Evolutionary conservation across 2,113 vertebrate species (phyloP).

Genomic region (Romanogobio albipinnatus): DNA sequence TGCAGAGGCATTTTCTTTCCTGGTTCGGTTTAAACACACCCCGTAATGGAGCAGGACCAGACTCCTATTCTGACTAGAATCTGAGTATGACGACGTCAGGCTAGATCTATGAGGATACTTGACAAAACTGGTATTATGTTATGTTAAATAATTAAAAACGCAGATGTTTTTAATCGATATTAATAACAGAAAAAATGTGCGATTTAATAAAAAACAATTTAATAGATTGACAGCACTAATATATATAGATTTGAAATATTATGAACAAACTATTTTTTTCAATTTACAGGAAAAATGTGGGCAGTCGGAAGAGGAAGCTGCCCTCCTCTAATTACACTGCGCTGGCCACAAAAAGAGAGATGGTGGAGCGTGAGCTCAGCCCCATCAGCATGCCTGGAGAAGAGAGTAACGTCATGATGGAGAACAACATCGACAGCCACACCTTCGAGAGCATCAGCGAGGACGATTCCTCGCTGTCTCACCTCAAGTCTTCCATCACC

Average conservation of each 20-base stretch:
- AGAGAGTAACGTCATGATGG: slow-evolving; percentile 68
- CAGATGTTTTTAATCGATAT: too few species aligned
- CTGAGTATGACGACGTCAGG: too few species aligned
- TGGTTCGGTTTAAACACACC: too few species aligned
- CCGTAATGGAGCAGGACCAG: too few species aligned
- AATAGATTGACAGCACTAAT: too few species aligned
- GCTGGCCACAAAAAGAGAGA: slow-evolving; percentile 75
- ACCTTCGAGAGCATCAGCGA: slow-evolving; percentile 87
- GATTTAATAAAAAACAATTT: too few species aligned
- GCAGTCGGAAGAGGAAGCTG: slow-evolving; percentile 92
- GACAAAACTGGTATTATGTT: too few species aligned
- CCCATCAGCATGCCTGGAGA: slow-evolving; percentile 70
- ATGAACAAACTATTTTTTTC: background rate
- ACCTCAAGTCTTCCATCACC: slow-evolving; percentile 94
- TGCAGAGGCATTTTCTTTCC: too few species aligned
- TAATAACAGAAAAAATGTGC: background rate
- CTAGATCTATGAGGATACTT: too few species aligned
- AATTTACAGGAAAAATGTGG: slow-evolving; percentile 80
- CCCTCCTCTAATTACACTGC: slow-evolving; percentile 77
- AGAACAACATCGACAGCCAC: slow-evolving; percentile 78
- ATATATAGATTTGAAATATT: background rate
- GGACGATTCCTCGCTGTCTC: slow-evolving; percentile 84
- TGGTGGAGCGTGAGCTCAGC: slow-evolving; percentile 57
- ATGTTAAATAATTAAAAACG: too few species aligned
- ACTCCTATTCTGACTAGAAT: too few species aligned